phyloP scores from a whole-genome alignment of 2,888 invertebrate species.

The Carcina quercana region DNA sequence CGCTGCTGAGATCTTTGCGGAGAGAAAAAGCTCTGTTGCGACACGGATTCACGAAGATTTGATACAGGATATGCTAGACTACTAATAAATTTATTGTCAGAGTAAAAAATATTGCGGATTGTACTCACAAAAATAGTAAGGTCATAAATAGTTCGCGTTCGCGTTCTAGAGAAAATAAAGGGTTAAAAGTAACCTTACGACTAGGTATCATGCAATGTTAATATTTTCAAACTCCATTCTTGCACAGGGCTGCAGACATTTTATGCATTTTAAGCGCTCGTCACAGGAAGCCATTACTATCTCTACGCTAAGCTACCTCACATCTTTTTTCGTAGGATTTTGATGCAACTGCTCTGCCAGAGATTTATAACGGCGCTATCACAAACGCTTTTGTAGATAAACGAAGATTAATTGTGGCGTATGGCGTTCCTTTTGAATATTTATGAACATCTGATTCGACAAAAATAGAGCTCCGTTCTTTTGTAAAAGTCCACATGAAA shows the following conservation, averaged over 20 bases:
- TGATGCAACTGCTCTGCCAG: constrained; percentile 12
- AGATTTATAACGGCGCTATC: constrained; percentile 14
- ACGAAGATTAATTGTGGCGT: too few relatives aligned
- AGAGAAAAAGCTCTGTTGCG: constrained; percentile 17
- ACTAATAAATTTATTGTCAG: too few relatives aligned
- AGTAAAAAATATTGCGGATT: too few relatives aligned
- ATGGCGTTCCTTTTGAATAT: too few relatives aligned
- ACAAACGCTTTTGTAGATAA: background rate
- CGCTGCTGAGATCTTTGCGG: constrained; percentile 27
- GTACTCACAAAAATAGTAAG: too few relatives aligned
- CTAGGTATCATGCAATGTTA: background rate
- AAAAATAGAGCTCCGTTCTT: too few relatives aligned
- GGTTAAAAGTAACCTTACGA: too few relatives aligned
- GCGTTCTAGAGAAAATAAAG: too few relatives aligned
- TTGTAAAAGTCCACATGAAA: too few relatives aligned
- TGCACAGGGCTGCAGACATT: constrained; percentile 16
- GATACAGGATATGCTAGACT: background rate
- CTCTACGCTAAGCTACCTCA: constrained; percentile 17
- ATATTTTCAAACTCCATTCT: constrained; percentile 7
- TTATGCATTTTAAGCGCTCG: constrained; percentile 12
- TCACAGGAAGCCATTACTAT: constrained; percentile 24
- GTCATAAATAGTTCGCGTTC: too few relatives aligned
- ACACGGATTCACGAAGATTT: constrained; percentile 5
- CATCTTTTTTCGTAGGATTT: constrained; percentile 18
- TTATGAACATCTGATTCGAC: too few relatives aligned